Base-by-base conservation (phyloP, 2,113 vertebrate species). In the Gallinago jamesoni region DNA sequence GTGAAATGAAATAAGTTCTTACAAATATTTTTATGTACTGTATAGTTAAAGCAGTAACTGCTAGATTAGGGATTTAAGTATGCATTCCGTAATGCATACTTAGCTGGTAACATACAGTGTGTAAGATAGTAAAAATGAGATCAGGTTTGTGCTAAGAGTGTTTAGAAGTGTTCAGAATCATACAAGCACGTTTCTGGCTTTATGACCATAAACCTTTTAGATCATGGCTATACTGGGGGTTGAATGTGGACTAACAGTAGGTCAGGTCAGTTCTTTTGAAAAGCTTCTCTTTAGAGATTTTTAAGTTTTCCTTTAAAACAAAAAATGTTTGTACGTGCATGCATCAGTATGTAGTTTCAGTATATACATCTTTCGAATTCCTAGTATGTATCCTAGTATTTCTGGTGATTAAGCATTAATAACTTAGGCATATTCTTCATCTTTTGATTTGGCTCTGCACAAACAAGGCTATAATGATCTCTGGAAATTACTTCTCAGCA, bases 401-500 rank as follows among this genome's bases (percentile, higher is more conserved):
- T 41, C 64, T 80, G 17, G 3, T 10, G 0, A 27, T 59, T 50
- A 27, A 86, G 8, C 35, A 69, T 72, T 78, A 53, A 27, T 43
- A 78, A 53, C 4, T 81, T 60, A 20, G 37, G 15, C 9, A 16
- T 81, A 66, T 57, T 86, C 43, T 87, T 84, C 33, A 47, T 24
- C 30, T 96, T 50, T 72, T 87, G 77, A 30, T 90, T 87, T 57
- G 57, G 6, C 12, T 56, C 27, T 69, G 69, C 21, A 53, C 25
- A 81, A 81, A 28, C 15, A 53, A 89, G 62, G 21, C 47, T 94
- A 45, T 76, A 56, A 83, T 69, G 35, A 84, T 70, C 63, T 92
- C 94, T 95, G 70, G 79, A 90, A 66, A 31, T 52, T 90, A 89
- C 27, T 93, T 75, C 78, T 95, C 67, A 45, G 76, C 70, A 50